Base-by-base conservation (phyloP, 2,888 invertebrate genomes). In the Lasioglossum vierecki region DNA sequence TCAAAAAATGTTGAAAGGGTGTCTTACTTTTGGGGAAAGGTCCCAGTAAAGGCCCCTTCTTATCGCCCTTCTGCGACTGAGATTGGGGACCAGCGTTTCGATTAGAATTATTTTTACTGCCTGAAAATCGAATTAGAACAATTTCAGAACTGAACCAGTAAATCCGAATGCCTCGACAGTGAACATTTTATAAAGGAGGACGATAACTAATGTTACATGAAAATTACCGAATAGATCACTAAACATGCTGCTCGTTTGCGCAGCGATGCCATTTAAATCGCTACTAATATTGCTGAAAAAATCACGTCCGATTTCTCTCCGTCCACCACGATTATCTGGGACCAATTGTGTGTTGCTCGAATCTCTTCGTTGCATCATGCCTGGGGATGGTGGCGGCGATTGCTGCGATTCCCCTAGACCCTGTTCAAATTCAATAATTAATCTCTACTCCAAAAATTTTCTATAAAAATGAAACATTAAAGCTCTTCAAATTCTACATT, bases 241-340 rank as follows among this genome's bases (percentile, higher is more conserved):
- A 94, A 99, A 98, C 97, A 99, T 99, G 94, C 97, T 98, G 26
- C 98, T 97, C 0, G 99, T 99, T 88, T 99, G 98, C 0, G 98
- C 98, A 35, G 99, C 99, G 75, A 99, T 96, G 11, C 98, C 98
- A 94, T 98, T 99, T 79, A 99, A 96, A 94, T 99, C 99, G 49
- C 97, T 98, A 93, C 98, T 98, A 93, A 99, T 98, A 93, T 98
- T 97, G 85, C 98, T 97, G 95, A 99, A 97, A 96, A 99, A 98
- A 95, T 98, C 97, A 78, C 98, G 96, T 76, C 97, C 97, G 26
- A 97, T 97, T 3, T 93, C 93, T 5, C 92, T 88, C 96, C 93
- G 92, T 35, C 95, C 95, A 57, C 95, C 93, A 71, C 96, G 94
- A 57, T 92, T 88, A 75, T 95, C 97, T 11, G 97, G 96, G 84